Percentiles rank a stretch among this genome's conserved stretches.
Conservation (phyloP, 2,797 vertebrate genomes). For the Enteromius fasciolatus region DNA sequence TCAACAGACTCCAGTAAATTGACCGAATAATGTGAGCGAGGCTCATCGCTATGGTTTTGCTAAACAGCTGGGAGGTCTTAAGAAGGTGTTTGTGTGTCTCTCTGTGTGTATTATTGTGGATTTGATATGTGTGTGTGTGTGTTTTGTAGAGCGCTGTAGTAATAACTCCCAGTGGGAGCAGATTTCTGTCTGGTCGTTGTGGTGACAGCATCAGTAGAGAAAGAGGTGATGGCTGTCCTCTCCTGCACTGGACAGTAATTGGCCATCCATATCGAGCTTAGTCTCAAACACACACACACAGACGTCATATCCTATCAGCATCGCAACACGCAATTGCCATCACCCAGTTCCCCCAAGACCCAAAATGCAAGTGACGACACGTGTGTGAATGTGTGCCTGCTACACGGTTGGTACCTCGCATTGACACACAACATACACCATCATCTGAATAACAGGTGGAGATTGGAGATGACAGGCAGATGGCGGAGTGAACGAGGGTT, state of each 20-base stretch:
- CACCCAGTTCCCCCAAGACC: constrained; percentile 29
- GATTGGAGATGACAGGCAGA: constrained; percentile 74
- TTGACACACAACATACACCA: constrained; percentile 36
- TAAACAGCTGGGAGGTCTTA: constrained; percentile 43
- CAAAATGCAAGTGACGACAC: constrained; percentile 9
- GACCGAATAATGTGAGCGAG: constrained; percentile 20
- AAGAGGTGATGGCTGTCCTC: constrained; percentile 73
- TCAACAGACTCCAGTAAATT: constrained; percentile 41
- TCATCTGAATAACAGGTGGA: constrained; percentile 69
- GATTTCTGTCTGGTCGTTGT: constrained; percentile 69
- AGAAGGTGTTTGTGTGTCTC: constrained; percentile 41
- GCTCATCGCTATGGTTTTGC: constrained; percentile 20
- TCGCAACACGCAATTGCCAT: constrained; percentile 45
- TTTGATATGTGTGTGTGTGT: constrained; percentile 56
- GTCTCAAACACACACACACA: constrained; percentile 42
- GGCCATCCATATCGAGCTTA: constrained; percentile 67
- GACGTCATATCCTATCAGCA: constrained; percentile 50
- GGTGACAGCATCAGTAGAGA: constrained; percentile 68
- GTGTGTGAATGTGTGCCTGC: constrained; percentile 14
- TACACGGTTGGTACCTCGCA: constrained; percentile 2
- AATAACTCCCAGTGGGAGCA: constrained; percentile 80
- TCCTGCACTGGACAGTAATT: constrained; percentile 77
- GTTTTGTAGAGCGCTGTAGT: constrained; percentile 60
- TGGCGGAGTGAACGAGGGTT: constrained; percentile 63
- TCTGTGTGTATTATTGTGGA: constrained; percentile 54